These are phyloP conservation scores for Myiozetetes cayanensis DNA, from an alignment of 2,113 vertebrate genomes.

Conservation along the genomic window DNA sequence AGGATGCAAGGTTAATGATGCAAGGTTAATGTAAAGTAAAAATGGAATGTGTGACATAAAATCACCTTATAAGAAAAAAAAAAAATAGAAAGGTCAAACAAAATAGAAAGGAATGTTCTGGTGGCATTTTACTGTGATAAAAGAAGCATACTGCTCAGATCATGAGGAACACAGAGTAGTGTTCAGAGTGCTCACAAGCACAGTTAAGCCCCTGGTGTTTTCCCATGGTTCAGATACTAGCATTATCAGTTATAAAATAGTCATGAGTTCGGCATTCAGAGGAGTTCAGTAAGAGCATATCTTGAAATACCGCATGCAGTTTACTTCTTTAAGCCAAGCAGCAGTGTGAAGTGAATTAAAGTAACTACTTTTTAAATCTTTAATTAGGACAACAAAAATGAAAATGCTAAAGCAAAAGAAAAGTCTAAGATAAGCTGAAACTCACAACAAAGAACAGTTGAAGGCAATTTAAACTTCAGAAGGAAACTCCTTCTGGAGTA, in stretches of 20 bases:
- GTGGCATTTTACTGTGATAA: background rate
- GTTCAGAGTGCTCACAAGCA: background rate
- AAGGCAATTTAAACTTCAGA: background rate
- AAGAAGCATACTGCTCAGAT: background rate
- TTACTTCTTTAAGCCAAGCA: background rate
- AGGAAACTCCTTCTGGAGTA: background rate
- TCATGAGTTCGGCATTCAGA: background rate
- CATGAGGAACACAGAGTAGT: background rate
- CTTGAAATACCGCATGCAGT: background rate
- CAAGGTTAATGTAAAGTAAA: background rate
- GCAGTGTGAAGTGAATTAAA: background rate
- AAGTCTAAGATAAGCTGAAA: background rate
- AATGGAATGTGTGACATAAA: background rate
- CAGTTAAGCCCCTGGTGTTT: background rate
- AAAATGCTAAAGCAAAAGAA: background rate
- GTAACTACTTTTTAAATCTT: background rate
- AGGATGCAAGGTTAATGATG: background rate
- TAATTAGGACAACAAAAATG: background rate
- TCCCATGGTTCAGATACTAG: background rate
- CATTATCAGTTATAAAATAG: constrained; percentile 5
- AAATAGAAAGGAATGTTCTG: background rate
- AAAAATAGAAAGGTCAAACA: background rate
- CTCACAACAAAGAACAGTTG: background rate
- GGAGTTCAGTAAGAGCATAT: background rate
- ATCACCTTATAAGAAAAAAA: background rate